Conservation (phyloP, 2,888 invertebrate species). For the Tachystola acroxantha region DNA sequence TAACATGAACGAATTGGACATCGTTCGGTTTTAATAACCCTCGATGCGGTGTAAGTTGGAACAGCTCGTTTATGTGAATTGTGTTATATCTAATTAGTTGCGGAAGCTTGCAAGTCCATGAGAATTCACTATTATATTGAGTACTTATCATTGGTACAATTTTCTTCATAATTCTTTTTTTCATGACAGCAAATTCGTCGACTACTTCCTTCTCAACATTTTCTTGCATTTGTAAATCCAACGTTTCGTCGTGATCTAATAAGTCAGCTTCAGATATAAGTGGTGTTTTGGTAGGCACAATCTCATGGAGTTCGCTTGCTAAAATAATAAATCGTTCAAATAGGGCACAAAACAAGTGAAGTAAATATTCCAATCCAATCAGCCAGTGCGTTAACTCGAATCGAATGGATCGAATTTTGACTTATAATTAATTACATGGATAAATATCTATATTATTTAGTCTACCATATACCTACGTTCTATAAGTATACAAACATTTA, state of each 20-base stretch:
- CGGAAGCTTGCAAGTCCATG: slow-evolving; percentile 52
- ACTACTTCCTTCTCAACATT: not conserved
- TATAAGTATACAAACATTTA: too few relatives aligned
- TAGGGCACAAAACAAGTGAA: not conserved
- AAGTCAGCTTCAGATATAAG: slow-evolving; percentile 21
- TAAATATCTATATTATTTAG: too few relatives aligned
- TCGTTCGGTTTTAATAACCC: slow-evolving; percentile 74
- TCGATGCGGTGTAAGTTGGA: slow-evolving; percentile 64
- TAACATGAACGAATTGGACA: slow-evolving; percentile 62
- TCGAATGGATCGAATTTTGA: too few relatives aligned
- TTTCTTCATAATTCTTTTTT: slow-evolving; percentile 37
- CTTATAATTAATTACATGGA: too few relatives aligned
- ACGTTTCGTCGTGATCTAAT: slow-evolving; percentile 11
- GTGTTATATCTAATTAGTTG: slow-evolving; percentile 24
- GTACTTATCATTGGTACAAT: slow-evolving; percentile 40
- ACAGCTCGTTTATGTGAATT: slow-evolving; percentile 46
- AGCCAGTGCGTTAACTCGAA: too few relatives aligned
- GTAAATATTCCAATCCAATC: too few relatives aligned
- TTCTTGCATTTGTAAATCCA: not conserved
- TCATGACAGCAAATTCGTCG: slow-evolving; percentile 20
- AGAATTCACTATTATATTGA: slow-evolving; percentile 32
- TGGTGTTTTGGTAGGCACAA: slow-evolving; percentile 18
- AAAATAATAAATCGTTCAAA: slow-evolving; percentile 12
- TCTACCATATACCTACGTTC: too few relatives aligned
- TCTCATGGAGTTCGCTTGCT: slow-evolving; percentile 28